Evolutionary conservation across 64 coral and sea anemone genomes (phyloP), one percentile per base, ranked within the genome.

Genomic region (Montipora foliosa): DNA sequence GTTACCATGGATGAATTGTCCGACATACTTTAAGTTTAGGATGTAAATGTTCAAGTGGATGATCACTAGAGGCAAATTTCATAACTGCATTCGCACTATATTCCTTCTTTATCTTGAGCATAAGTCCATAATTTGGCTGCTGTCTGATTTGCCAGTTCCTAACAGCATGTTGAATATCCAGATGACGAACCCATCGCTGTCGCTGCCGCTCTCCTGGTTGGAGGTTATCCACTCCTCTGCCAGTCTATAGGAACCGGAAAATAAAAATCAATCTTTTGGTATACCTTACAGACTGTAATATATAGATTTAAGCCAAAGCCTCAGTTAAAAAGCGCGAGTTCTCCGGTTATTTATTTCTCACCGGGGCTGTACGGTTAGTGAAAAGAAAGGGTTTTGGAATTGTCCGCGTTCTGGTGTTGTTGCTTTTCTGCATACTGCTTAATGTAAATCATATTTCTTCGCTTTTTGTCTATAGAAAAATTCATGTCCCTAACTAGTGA

Each of bases 41-140:
- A 14, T 92, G 88, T 44, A 94, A 78, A 73, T 64, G 77, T 49
- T n/a, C 45, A 49, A 94, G 95, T 6, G 73, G 67, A 59, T 98
- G 80, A 49, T 68, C 58, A 76, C 88, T 72, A 44, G 97, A 98
- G 80, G 94, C 97, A 29, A 98, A 89, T 53, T 89, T 76, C 52
- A 95, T 91, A 12, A 96, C 77, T 25, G 91, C 89, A 14, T 94
- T 91, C 16, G 97, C 97, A 68, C 83, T 95, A 17, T 76, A 75
- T 83, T 98, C 97, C 57, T 96, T 98, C 47, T 78, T 77, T 10
- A 78, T 70, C 87, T 98, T 98, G 45, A 98, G 44, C 97, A 98
- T 96, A 16, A 98, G 90, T 29, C 97, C 97, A 76, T 98, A 98
- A 73, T 98, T 98, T 55, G 70, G 68, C 74, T 80, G 88, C 22